Conservation (phyloP, 2,797 vertebrate genomes). For the Rallus crepitans region DNA sequence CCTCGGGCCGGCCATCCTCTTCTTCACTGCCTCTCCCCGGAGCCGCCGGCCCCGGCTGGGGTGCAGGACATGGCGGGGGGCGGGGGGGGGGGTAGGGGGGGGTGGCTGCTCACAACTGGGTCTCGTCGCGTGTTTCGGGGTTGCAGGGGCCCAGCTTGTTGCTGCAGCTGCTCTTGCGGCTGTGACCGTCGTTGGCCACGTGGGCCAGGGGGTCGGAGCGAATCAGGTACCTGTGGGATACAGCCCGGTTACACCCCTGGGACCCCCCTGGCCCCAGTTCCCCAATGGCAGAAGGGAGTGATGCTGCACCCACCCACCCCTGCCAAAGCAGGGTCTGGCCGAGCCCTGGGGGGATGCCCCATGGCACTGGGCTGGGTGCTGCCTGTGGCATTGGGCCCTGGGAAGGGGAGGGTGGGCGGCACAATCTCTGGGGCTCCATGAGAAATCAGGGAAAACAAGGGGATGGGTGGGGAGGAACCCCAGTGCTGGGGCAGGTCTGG, state of each 20-base stretch:
- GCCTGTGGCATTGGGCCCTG: background rate
- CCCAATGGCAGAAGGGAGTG: background rate
- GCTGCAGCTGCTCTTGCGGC: slow-evolving; percentile 80
- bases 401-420: no score
- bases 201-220: slow-evolving; percentile 95
- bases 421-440: no score
- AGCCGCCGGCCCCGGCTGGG: background rate
- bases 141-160: slow-evolving; percentile 84
- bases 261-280: fast-evolving
- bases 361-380: fast-evolving
- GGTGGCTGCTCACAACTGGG: slow-evolving; percentile 86
- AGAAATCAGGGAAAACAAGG: no score
- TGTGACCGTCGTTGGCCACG: slow-evolving; percentile 87
- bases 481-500: fast-evolving
- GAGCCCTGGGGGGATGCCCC: fast-evolving
- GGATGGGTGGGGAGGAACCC: no score
- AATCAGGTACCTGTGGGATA: slow-evolving; percentile 90
- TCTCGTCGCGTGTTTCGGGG: slow-evolving; percentile 89
- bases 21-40: background rate
- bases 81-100: background rate
- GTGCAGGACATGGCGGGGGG: no score
- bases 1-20: background rate
- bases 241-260: fast-evolving
- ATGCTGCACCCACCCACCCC: no score
- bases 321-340: background rate